phyloP scores from a whole-genome alignment of 64 coral and sea anemone genomes.

The Pocillopora verrucosa region DNA sequence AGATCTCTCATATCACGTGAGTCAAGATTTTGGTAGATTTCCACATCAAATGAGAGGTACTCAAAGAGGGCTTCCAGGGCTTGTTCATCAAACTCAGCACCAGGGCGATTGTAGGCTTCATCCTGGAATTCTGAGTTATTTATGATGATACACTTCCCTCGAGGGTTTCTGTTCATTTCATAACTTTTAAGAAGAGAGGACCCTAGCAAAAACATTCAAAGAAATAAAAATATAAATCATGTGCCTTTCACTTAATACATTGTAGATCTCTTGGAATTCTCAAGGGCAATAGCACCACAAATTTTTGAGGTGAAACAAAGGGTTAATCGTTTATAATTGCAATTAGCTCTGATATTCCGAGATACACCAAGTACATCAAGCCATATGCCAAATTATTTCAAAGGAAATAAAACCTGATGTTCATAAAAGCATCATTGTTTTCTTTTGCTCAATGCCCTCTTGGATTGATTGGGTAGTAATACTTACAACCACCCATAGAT shows the following conservation, averaged over 20 bases:
- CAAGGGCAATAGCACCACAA: too few species aligned
- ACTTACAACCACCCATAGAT: too few species aligned
- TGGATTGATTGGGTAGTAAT: too few species aligned
- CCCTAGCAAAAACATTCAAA: background rate
- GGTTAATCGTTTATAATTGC: too few species aligned
- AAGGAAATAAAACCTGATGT: too few species aligned
- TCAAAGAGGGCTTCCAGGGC: background rate
- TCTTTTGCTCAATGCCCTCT: too few species aligned
- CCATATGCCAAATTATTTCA: too few species aligned
- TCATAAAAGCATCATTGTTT: too few species aligned
- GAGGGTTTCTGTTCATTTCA: slow-evolving; percentile 28
- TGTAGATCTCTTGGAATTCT: background rate
- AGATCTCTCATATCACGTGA: background rate
- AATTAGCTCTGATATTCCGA: too few species aligned
- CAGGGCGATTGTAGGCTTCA: background rate
- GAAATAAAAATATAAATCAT: background rate
- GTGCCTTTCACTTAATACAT: too few species aligned
- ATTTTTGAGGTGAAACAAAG: too few species aligned
- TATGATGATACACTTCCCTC: slow-evolving; percentile 37
- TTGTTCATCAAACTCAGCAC: slow-evolving; percentile 8
- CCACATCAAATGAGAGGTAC: slow-evolving; percentile 13
- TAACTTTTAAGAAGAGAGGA: background rate
- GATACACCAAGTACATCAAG: too few species aligned
- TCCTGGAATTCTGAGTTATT: slow-evolving; percentile 1
- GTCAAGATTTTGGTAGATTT: background rate